These are phyloP conservation scores for Crypturellus undulatus DNA, from an alignment of 2,113 vertebrate genomes.

Conservation along the genomic window DNA sequence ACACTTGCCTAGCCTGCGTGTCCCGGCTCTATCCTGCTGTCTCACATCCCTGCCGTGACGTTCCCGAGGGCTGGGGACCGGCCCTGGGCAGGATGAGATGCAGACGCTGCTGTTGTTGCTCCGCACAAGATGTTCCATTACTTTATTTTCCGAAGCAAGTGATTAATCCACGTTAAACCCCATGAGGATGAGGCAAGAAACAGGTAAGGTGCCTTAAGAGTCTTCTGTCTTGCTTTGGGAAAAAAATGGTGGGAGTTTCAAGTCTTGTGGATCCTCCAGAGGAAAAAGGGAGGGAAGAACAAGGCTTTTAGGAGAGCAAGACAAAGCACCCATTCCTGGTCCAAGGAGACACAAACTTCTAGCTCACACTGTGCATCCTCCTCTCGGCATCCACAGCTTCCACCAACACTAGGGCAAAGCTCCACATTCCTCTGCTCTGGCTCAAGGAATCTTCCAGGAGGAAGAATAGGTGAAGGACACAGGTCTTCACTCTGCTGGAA, in stretches of 20 bases:
- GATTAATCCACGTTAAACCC: not conserved
- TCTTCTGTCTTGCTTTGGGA: not conserved
- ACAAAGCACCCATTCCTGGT: not conserved
- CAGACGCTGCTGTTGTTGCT: fast-evolving
- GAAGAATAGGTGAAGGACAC: not conserved
- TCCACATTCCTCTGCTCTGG: not conserved
- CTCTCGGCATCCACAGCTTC: not conserved
- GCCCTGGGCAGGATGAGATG: not conserved
- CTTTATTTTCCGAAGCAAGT: not conserved
- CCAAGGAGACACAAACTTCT: not conserved
- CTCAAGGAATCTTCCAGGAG: not conserved
- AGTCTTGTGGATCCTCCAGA: not conserved
- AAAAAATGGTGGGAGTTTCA: not conserved
- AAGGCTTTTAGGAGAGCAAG: not conserved
- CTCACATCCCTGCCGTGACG: too few relatives aligned
- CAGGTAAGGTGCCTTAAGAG: not conserved
- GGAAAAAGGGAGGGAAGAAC: not conserved
- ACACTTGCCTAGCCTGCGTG: too few relatives aligned
- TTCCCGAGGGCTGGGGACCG: fast-evolving
- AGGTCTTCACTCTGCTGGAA: not conserved
- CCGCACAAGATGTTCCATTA: not conserved
- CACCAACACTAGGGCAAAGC: not conserved
- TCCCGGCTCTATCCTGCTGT: fast-evolving
- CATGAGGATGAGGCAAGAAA: not conserved
- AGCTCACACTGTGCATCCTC: not conserved